These are phyloP conservation scores for Drosophila macrospina DNA, from an alignment of 2,888 invertebrate genomes.

Conservation along the genomic window DNA sequence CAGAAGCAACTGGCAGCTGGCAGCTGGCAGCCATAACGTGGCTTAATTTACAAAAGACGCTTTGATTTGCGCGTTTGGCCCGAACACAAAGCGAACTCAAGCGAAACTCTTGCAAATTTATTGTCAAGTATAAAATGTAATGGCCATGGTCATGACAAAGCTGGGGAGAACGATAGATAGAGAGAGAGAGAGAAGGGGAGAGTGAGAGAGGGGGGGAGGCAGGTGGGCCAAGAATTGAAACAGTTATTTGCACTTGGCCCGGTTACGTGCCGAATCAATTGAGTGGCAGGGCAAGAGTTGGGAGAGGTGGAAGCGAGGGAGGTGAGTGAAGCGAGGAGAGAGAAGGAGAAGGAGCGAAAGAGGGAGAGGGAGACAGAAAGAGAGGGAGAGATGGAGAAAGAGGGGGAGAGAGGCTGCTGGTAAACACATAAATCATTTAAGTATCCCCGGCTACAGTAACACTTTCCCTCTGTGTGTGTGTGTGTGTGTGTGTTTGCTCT, in stretches of 20 bases:
- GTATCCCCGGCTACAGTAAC: slow-evolving; percentile 33
- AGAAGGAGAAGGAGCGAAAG: no score
- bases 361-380: slow-evolving; percentile 6
- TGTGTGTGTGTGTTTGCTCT: neutral
- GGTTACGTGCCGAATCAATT: slow-evolving; percentile 79
- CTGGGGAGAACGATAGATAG: no score
- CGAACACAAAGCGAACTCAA: slow-evolving; percentile 10
- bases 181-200: no score
- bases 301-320: neutral
- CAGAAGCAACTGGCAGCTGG: slow-evolving; percentile 23
- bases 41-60: slow-evolving; percentile 64
- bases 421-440: slow-evolving; percentile 74
- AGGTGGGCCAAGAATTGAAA: slow-evolving; percentile 49
- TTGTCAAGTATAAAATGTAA: slow-evolving; percentile 78
- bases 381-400: neutral
- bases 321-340: no score
- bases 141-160: slow-evolving; percentile 34
- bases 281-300: slow-evolving; percentile 41
- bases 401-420: slow-evolving; percentile 27
- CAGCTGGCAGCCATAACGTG: slow-evolving; percentile 64
- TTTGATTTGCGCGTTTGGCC: slow-evolving; percentile 66
- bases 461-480: slow-evolving; percentile 6
- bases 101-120: slow-evolving; percentile 62
- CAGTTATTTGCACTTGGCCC: slow-evolving; percentile 80
- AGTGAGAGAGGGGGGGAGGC: neutral